Percentiles rank a stretch among this genome's conserved stretches.
Evolutionary conservation across 2,797 vertebrate genomes (phyloP).

Genomic region (Melanotaenia pygmaea): DNA sequence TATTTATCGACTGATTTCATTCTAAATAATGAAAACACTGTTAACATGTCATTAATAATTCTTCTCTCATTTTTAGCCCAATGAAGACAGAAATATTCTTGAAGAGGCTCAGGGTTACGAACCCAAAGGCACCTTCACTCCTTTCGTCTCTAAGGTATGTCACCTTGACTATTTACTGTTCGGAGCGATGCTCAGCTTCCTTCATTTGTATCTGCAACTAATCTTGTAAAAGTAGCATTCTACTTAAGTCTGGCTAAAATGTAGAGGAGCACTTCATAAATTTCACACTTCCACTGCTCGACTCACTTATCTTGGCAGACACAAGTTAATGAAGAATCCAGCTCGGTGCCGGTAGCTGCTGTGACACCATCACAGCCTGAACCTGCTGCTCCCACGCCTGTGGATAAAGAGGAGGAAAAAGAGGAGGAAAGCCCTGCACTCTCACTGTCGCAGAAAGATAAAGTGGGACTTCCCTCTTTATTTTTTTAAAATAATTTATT

Average conservation of each 20-base stretch:
- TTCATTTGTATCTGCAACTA: not conserved
- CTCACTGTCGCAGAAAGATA: slow-evolving; percentile 62
- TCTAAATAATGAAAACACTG: not conserved
- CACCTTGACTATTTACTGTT: not conserved
- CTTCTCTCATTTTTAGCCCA: slow-evolving; percentile 82
- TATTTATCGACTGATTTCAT: not conserved
- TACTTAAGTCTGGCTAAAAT: not conserved
- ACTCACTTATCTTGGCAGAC: slow-evolving; percentile 38
- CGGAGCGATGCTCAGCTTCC: not conserved
- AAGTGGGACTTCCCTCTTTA: slow-evolving; percentile 40
- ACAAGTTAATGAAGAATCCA: slow-evolving; percentile 57
- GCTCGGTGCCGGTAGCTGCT: slow-evolving; percentile 32
- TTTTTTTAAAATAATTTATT: not conserved
- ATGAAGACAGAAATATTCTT: slow-evolving; percentile 95
- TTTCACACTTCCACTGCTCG: not conserved
- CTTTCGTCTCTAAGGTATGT: slow-evolving; percentile 57
- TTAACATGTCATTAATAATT: not conserved
- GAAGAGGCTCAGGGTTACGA: slow-evolving; percentile 93
- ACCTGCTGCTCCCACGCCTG: slow-evolving; percentile 36
- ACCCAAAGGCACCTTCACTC: slow-evolving; percentile 75
- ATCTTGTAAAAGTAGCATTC: not conserved
- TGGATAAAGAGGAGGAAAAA: slow-evolving; percentile 29
- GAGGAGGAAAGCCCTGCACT: slow-evolving; percentile 35
- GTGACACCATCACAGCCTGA: slow-evolving; percentile 54
- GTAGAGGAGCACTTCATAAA: not conserved